A percentile compares a stretch with the other conserved stretches of the same genome.
Evolutionary conservation across 2,888 invertebrate species (phyloP).

Genomic region (Drosophila mettleri): DNA sequence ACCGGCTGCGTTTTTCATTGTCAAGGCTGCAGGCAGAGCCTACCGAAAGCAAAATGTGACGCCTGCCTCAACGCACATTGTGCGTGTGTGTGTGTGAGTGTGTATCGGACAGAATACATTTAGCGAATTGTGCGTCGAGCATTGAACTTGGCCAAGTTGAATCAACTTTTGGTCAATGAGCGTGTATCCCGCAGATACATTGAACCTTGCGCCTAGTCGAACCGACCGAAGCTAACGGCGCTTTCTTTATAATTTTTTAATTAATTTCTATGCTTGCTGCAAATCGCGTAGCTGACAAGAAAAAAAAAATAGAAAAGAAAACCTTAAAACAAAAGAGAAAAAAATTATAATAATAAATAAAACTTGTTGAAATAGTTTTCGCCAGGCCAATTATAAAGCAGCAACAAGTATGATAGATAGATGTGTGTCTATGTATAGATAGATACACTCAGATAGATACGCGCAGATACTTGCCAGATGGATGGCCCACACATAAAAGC

Average conservation of each 20-base stretch:
- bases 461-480: conserved; percentile 50
- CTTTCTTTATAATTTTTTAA: conserved; percentile 63
- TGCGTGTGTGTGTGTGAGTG: conserved; percentile 19
- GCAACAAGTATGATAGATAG: conserved; percentile 68
- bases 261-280: conserved; percentile 65
- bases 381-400: conserved; percentile 33
- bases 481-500: conserved; percentile 42
- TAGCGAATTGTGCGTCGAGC: conserved; percentile 43
- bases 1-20: conserved; percentile 53
- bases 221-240: conserved; percentile 39
- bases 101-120: conserved; percentile 39
- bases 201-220: conserved; percentile 53
- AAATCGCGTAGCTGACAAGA: conserved; percentile 29
- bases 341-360: conserved; percentile 7
- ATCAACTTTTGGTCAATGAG: conserved; percentile 56
- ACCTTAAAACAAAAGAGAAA: background rate
- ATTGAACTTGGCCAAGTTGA: conserved; percentile 72
- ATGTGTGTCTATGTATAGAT: conserved; percentile 35
- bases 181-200: conserved; percentile 65
- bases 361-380: conserved; percentile 61
- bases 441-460: conserved; percentile 51
- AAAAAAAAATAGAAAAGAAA: background rate
- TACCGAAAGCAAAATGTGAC: conserved; percentile 17
- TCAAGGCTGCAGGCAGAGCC: conserved; percentile 49
- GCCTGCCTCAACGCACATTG: conserved; percentile 46